Conservation (phyloP, 2,797 vertebrate species). For the Myiothlypis coronata region DNA sequence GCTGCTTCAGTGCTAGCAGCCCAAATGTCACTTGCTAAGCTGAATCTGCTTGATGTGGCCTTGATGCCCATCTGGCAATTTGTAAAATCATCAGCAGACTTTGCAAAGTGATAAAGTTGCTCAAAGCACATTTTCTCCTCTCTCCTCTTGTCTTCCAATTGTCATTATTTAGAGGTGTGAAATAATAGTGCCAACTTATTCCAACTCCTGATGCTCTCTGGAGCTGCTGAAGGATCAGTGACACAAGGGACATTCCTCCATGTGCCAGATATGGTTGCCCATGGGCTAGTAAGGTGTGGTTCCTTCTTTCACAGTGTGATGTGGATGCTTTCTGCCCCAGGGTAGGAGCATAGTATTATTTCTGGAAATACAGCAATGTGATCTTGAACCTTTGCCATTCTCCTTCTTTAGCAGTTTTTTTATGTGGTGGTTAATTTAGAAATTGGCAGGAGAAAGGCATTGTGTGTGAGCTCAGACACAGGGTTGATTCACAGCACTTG, state of each 20-base stretch:
- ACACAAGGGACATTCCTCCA: not conserved
- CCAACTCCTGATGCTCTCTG: accelerated
- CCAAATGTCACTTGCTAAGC: conserved; percentile 13
- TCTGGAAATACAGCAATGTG: not conserved
- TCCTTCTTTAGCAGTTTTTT: not conserved
- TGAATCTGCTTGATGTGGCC: not conserved
- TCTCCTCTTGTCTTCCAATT: not conserved
- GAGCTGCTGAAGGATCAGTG: not conserved
- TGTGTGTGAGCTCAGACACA: not conserved
- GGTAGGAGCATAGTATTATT: not conserved
- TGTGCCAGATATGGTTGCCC: not conserved
- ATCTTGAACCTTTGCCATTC: not conserved
- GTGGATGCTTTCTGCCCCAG: not conserved
- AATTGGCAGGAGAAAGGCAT: not conserved
- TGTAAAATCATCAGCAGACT: not conserved
- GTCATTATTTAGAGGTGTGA: not conserved
- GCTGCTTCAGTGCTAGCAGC: not conserved
- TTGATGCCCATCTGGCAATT: not conserved
- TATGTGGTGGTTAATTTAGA: not conserved
- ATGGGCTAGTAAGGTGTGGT: not conserved
- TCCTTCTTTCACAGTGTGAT: not conserved
- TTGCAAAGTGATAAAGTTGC: not conserved
- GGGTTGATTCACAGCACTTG: not conserved
- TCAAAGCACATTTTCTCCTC: not conserved
- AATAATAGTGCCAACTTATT: not conserved